Evolutionary conservation across 2,797 vertebrate species (phyloP), one percentile per base, ranked within the genome.

Genomic region (Pelobates cultripes): DNA sequence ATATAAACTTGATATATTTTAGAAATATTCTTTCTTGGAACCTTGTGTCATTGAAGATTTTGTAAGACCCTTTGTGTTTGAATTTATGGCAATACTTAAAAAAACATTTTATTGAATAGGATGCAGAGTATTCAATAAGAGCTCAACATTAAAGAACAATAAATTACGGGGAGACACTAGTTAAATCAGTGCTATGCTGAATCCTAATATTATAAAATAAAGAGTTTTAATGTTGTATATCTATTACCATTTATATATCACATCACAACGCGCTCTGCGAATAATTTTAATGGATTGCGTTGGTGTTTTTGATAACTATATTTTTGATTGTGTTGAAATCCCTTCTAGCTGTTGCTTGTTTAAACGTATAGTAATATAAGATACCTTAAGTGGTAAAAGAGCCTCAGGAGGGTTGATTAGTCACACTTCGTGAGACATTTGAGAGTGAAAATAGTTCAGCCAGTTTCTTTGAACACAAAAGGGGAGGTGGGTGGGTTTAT

Each of bases 381-480:
- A 42, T 75, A 44, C 73, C 78, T 44, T 75, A 69, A 79, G 67
- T 72, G 85, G 77, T 79, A 85, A 84, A 84, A 43, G 79, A 86
- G 70, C 73, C 82, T 72, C 4, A 71, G 4, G 72, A 70, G 85
- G 79, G 53, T 40, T 28, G 85, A 78, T 78, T 63, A 64, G 68
- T 86, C 67, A 80, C 63, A 75, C 13, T 51, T 74, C 55, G 73
- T 75, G 51, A 86, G 80, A 43, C 66, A 61, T 76, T 76, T 57
- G 55, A 7, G 72, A 81, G 71, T 68, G 43, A 81, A 53, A 13
- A 4, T n/a, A 6, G 28, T 67, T 77, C 67, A 77, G 14, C 69
- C 57, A 3, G 44, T 64, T 76, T 17, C 43, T 66, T 84, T 47
- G 17, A 51, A 73, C 40, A 47, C 0, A 66, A 57, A 76, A n/a